Evolutionary conservation across 2,888 invertebrate species (phyloP).

Genomic region (Calliphora vomitoria): DNA sequence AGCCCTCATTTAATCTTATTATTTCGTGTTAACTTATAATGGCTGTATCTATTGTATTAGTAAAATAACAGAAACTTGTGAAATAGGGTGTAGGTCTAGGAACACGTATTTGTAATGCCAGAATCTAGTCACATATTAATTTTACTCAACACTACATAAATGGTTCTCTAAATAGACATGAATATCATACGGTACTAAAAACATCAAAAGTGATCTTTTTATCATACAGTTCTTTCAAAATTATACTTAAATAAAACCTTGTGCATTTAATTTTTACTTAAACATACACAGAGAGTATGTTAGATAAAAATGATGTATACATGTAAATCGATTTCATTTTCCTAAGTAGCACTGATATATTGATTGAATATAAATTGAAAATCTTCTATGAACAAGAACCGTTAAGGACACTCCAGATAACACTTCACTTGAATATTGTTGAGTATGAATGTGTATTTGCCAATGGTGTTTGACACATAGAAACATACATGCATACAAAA

Average conservation of each 20-base stretch:
- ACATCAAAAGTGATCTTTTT: no score
- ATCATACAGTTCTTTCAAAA: no score
- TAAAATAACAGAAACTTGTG: no score
- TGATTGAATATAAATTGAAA: slow-evolving; percentile 52
- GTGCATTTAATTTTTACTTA: not conserved
- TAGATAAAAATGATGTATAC: not conserved
- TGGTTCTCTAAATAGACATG: no score
- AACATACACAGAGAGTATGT: not conserved
- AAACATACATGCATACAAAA: not conserved
- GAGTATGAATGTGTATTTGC: not conserved
- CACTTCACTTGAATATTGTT: not conserved
- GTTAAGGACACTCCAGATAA: slow-evolving; percentile 20
- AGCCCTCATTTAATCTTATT: no score
- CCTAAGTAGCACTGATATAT: slow-evolving; percentile 28
- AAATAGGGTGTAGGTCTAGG: no score
- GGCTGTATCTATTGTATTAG: no score
- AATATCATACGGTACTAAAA: no score
- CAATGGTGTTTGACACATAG: not conserved
- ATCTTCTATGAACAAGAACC: slow-evolving; percentile 2
- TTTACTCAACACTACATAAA: no score
- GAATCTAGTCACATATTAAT: no score
- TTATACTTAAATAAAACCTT: not conserved
- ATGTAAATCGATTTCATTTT: not conserved
- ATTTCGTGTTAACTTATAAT: no score
- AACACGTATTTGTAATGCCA: no score